Evolutionary conservation across 2,888 invertebrate species (phyloP).

Genomic region (Aquatica leii): DNA sequence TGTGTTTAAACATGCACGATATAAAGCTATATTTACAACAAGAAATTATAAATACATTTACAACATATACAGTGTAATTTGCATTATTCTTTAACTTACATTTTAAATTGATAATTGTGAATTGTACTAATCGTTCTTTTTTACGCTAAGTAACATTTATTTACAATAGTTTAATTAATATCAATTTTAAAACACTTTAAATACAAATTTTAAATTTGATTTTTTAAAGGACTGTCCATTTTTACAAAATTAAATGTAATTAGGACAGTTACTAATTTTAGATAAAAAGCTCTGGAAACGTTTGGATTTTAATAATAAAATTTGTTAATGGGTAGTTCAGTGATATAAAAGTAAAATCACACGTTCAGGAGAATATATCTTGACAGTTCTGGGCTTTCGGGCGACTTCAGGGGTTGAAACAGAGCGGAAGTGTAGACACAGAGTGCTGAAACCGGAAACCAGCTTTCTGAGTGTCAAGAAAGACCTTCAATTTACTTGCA

Average conservation of each 20-base stretch:
- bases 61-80: slow-evolving; percentile 38
- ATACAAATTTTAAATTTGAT: slow-evolving; percentile 8
- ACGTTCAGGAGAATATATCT: slow-evolving; percentile 47
- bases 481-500: slow-evolving; percentile 51
- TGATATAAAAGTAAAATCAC: slow-evolving; percentile 42
- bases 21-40: slow-evolving; percentile 51
- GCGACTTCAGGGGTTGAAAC: slow-evolving; percentile 40
- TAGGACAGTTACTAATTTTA: slow-evolving; percentile 12
- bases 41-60: slow-evolving; percentile 40
- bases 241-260: not conserved
- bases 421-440: slow-evolving; percentile 45
- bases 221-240: no score
- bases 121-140: slow-evolving; percentile 28
- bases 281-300: slow-evolving; percentile 20
- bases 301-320: slow-evolving; percentile 11
- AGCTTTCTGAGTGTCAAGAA: slow-evolving; percentile 53
- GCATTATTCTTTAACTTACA: slow-evolving; percentile 5
- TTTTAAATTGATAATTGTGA: slow-evolving; percentile 21
- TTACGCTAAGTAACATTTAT: slow-evolving; percentile 26
- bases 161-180: slow-evolving; percentile 21
- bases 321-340: slow-evolving; percentile 19
- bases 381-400: slow-evolving; percentile 51
- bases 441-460: slow-evolving; percentile 55
- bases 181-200: slow-evolving; percentile 1
- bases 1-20: slow-evolving; percentile 54